A percentile compares a stretch with the other conserved stretches of the same genome.
Evolutionary conservation across 2,113 vertebrate species (phyloP).

Genomic region (Thunnus thynnus): DNA sequence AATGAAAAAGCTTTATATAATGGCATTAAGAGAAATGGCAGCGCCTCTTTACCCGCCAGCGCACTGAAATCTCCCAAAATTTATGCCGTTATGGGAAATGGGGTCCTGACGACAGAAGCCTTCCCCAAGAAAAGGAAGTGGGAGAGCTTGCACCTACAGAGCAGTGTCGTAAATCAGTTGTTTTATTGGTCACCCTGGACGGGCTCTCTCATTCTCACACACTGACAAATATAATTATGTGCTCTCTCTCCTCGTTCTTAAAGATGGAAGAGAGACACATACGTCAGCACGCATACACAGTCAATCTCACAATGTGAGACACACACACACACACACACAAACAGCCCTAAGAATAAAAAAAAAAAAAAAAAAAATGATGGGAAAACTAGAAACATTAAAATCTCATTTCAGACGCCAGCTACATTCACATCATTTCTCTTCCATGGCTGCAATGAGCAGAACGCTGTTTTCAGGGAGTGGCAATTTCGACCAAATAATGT

Average conservation of each 20-base stretch:
- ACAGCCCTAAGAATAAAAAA: neutral
- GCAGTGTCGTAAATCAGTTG: constrained; percentile 59
- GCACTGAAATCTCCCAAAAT: constrained; percentile 33
- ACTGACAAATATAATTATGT: constrained; percentile 50
- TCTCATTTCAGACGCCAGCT: constrained; percentile 19
- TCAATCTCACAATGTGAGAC: neutral
- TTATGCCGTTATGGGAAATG: constrained; percentile 30
- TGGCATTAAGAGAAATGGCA: constrained; percentile 17
- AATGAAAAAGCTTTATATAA: constrained; percentile 6
- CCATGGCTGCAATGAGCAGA: constrained; percentile 11
- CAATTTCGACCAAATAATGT: constrained; percentile 5
- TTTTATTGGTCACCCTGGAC: constrained; percentile 62
- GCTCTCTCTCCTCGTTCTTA: neutral
- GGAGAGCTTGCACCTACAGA: constrained; percentile 49
- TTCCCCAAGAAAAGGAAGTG: constrained; percentile 55
- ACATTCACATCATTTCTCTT: constrained; percentile 31
- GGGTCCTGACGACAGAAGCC: constrained; percentile 38
- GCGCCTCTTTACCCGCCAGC: constrained; percentile 6
- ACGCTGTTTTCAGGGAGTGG: constrained; percentile 20
- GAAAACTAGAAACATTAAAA: constrained; percentile 38
- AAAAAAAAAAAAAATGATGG: constrained; percentile 10
- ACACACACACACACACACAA: neutral
- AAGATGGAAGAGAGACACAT: constrained; percentile 11
- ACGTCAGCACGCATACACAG: constrained; percentile 3
- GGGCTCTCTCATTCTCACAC: constrained; percentile 38